Percentiles rank a stretch among this genome's conserved stretches.
Conservation (phyloP, 2,113 vertebrate species). For the Gobiocypris rarus region DNA sequence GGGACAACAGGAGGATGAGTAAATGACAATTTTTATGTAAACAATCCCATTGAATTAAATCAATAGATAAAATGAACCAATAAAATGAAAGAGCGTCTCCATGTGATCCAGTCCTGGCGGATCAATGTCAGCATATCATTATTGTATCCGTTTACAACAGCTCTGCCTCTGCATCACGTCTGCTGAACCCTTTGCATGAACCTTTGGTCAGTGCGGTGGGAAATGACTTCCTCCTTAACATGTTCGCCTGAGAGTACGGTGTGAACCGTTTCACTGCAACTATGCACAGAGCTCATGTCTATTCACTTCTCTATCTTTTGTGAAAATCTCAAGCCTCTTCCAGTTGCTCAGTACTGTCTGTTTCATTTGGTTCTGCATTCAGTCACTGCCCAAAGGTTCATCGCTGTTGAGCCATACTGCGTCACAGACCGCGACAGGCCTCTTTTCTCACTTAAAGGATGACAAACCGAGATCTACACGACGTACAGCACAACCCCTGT, state of each 20-base stretch:
- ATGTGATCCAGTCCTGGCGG: slow-evolving; percentile 9
- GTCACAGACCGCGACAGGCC: slow-evolving; percentile 3
- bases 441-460: slow-evolving; percentile 22
- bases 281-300: slow-evolving; percentile 39
- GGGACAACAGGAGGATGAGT: not conserved
- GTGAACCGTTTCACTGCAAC: slow-evolving; percentile 34
- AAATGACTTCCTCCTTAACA: slow-evolving; percentile 5
- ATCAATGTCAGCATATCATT: slow-evolving; percentile 15
- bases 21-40: not conserved
- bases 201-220: not conserved
- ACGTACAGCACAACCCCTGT: slow-evolving; percentile 50
- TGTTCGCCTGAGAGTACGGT: not conserved
- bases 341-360: not conserved
- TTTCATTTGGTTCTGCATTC: slow-evolving; percentile 11
- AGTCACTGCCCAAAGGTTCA: slow-evolving; percentile 46
- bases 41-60: not conserved
- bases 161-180: slow-evolving; percentile 29
- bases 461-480: slow-evolving; percentile 32
- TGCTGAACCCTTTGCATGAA: not conserved
- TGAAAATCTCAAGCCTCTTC: slow-evolving; percentile 37
- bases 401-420: slow-evolving; percentile 37
- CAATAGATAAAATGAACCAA: not conserved
- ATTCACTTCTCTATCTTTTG: slow-evolving; percentile 25
- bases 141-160: slow-evolving; percentile 47
- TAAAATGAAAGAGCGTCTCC: not conserved